phyloP scores from a whole-genome alignment of 2,888 invertebrate genomes.

The Tinea pellionella region DNA sequence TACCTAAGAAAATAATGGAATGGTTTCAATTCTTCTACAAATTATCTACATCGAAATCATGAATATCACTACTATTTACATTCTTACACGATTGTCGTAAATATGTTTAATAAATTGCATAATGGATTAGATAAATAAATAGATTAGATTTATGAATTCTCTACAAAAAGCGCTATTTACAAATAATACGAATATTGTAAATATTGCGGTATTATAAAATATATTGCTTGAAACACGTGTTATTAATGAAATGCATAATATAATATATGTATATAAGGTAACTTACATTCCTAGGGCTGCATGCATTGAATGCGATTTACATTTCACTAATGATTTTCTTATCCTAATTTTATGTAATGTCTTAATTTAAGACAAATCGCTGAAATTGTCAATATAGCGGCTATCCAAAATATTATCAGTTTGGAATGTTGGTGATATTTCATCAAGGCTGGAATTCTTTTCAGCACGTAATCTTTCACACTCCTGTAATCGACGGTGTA shows the following conservation, averaged over 20 bases:
- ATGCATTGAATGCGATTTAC: not conserved
- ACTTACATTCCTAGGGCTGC: not conserved
- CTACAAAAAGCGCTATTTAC: not conserved
- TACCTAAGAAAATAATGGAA: not conserved
- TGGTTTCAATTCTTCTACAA: no score
- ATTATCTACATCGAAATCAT: no score
- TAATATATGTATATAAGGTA: not conserved
- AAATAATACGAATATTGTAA: conserved; percentile 22
- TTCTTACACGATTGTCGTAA: no score
- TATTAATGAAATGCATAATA: not conserved
- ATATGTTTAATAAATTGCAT: no score
- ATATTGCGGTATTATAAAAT: conserved; percentile 20
- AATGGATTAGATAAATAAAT: no score
- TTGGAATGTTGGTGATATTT: conserved; percentile 33
- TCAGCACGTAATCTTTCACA: conserved; percentile 30
- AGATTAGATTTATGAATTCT: no score
- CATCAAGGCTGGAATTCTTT: not conserved
- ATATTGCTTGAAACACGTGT: conserved; percentile 19
- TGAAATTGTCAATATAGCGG: conserved; percentile 45
- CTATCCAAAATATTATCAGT: conserved; percentile 44
- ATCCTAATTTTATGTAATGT: not conserved
- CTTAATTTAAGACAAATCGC: conserved; percentile 26
- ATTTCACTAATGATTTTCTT: not conserved
- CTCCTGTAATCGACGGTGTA: conserved; percentile 54
- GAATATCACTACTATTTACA: no score